Evolutionary conservation across 2,113 vertebrate species (phyloP), one percentile per base, ranked within the genome.

Genomic region (Bucco capensis): DNA sequence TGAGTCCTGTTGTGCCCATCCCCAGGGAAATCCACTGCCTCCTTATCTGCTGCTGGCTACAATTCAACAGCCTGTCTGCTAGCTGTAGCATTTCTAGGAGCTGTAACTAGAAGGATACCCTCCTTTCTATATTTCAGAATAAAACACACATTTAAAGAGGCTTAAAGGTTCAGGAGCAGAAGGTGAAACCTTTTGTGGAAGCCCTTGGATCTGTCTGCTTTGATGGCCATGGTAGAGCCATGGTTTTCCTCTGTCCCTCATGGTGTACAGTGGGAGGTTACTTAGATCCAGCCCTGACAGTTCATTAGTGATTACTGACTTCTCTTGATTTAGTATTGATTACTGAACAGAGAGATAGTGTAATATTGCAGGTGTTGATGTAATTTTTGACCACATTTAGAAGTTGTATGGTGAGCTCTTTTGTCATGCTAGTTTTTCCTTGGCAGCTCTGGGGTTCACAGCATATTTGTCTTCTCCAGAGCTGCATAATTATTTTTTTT

Each of bases 201-300:
- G 37, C 6, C 16, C 9, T 65, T 75, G 49, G 24, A 42, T 14
- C 33, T 46, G 28, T 12, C 17, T 28, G 18, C 19, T 57, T 69
- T 23, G 21, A 56, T 53, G 56, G 42, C 18, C 4, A 0, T n/a
- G 47, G 33, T 9, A 30, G 40, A 92, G 12, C 28, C 2, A 1
- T 19, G 16, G 23, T 54, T 40, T 71, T 84, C 58, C 0, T 0
- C 6, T 47, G 16, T 75, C 25, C 61, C 30, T 66, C 21, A 5
- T 38, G 47, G 19, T 81, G 38, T 66, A 51, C 11, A 17, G 5
- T 70, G 23, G n/a, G 82, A 94, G 9, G 18, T 70, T 47, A n/a
- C 13, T 57, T 71, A 58, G 69, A 14, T 80, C 80, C 23, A 56
- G 16, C 24, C n/a, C n/a, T 3, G 6, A 24, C 19, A 51, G 5